phyloP scores from a whole-genome alignment of 2,113 vertebrate species.

The Percina caprodes region DNA sequence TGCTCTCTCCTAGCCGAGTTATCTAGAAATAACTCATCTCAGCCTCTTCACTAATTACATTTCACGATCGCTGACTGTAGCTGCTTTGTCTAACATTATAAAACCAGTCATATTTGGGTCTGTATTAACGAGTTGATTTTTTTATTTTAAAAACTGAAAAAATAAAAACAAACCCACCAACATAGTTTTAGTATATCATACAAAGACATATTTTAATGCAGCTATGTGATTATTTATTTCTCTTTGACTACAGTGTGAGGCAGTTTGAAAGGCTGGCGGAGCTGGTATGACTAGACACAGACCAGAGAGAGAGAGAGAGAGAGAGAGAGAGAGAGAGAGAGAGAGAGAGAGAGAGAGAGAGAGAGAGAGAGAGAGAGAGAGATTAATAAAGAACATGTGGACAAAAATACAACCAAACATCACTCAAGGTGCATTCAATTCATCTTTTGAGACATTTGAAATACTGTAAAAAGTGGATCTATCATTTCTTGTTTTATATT shows the following conservation, averaged over 20 bases:
- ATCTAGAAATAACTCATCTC: conserved; percentile 6
- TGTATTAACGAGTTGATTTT: conserved; percentile 80
- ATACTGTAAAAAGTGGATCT: conserved; percentile 26
- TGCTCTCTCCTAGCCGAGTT: background rate
- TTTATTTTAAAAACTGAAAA: conserved; percentile 85
- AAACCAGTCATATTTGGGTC: conserved; percentile 19
- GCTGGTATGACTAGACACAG: conserved; percentile 79
- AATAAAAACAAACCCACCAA: conserved; percentile 82
- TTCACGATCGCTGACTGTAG: background rate
- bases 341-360: conserved; percentile 12
- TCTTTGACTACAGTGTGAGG: conserved; percentile 83
- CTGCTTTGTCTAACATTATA: background rate
- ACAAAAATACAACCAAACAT: conserved; percentile 51
- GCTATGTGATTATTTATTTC: conserved; percentile 80
- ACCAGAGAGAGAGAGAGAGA: conserved; percentile 32
- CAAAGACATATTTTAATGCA: conserved; percentile 81
- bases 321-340: conserved; percentile 22
- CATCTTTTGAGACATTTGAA: conserved; percentile 61
- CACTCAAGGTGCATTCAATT: conserved; percentile 61
- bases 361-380: conserved; percentile 21
- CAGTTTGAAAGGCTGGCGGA: conserved; percentile 86
- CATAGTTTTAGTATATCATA: conserved; percentile 84
- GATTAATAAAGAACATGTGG: conserved; percentile 62
- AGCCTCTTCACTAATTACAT: background rate
- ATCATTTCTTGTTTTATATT: conserved; percentile 20